Base-by-base conservation (phyloP, 2,888 invertebrate species). In the Ametastegia equiseti region DNA sequence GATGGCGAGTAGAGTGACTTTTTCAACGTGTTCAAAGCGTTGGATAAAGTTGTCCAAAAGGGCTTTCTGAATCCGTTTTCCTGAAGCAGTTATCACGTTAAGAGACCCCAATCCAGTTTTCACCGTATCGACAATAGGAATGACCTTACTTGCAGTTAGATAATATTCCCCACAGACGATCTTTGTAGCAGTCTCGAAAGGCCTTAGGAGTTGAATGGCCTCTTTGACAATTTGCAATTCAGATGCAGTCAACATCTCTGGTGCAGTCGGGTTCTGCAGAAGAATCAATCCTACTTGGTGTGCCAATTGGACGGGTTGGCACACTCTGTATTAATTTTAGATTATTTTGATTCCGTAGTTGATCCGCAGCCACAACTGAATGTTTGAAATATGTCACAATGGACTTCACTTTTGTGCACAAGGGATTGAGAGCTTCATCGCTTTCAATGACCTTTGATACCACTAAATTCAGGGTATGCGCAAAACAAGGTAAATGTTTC, bases 161-260 rank as follows among this genome's bases (percentile, higher is more conserved):
- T 78, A 81, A 30, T 47, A 33, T 77, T 82, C 80, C 9, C 80
- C 81, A 82, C 85, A 84, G 15, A 87, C 65, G 9, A 82, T 73
- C 69, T 83, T 83, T 7, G 87, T 87, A n/a, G 85, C 85, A 4
- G 82, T 69, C 82, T 86, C 84, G 67, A 89, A 86, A 7, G 86
- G 86, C 67, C 83, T 57, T 47, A 65, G 67, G n/a, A 83, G 45
- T 69, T 69, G 60, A 57, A 82, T 50, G 19, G 69, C 77, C 47
- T 57, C 80, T 27, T 67, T 67, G 11, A 77, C 80, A 33, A 69
- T 54, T 78, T 79, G 79, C n/a, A 80, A 15, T 78, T 84, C 83
- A 19, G 47, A 23, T 45, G 78, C 81, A 3, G 80, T 78, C 19
- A 83, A 69, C 83, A 84, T 83, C 15, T 63, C 13, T 2, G 84